Evolutionary conservation across 2,797 vertebrate species (phyloP), one percentile per base, ranked within the genome.

Genomic region (Acrossocheilus wenchowensis): DNA sequence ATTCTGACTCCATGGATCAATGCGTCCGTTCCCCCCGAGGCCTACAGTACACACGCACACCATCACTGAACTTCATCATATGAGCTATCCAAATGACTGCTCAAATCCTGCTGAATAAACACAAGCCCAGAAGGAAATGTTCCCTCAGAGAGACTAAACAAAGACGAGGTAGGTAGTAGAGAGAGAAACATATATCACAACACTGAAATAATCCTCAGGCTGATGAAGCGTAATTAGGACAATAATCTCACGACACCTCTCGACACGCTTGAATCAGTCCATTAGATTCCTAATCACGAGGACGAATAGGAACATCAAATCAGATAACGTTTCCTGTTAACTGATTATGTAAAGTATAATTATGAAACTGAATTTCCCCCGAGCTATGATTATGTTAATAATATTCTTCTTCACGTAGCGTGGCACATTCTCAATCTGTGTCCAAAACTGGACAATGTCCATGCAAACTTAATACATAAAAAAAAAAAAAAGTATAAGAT

Each of bases 71-170:
- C 78, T 81, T 62, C 82, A 45, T 82, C 79, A 85, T 77, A 82
- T 82, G 23, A 79, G 52, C 72, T 34, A 79, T 79, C 71, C 72
- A 68, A 48, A 87, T 73, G 52, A 75, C 81, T 48, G 43, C 88
- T 89, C 79, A n/a, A 75, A 88, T 88, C 83, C 85, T 52, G 73
- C 83, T 78, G 77, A 81, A 81, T 84, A 84, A 80, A 84, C 84
- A 50, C 41, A 64, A 79, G 30, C 79, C 78, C 82, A 75, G 73
- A 80, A 69, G 87, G 43, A 86, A 84, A 86, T 74, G 72, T 80
- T 66, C 39, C 68, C 50, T 62, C 57, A 75, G 71, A 26, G 30
- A 79, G 72, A 85, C 73, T 54, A 71, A 72, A 68, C 69, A 85
- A 77, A 79, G 68, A 81, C 8, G n/a, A 54, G 78, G 41, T 81